Conservation (phyloP, 2,797 vertebrate genomes). For the Thamnophis elegans region DNA sequence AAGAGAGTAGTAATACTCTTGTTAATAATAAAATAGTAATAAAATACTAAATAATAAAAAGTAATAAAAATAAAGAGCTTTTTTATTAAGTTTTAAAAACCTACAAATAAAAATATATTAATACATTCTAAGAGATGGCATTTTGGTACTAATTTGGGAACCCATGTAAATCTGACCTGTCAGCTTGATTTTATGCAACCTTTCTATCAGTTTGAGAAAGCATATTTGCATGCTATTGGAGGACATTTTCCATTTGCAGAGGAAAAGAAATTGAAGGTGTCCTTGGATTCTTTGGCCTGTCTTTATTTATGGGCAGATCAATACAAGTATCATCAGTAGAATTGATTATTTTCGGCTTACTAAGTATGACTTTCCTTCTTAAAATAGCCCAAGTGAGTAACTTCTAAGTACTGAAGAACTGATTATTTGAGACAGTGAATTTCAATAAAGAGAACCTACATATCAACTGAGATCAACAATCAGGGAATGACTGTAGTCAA, state of each 20-base stretch:
- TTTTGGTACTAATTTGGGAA: neutral
- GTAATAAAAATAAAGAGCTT: neutral
- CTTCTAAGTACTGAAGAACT: neutral
- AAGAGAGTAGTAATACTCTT: neutral
- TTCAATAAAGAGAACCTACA: neutral
- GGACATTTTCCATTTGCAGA: neutral
- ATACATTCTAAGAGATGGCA: neutral
- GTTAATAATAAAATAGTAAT: too few relatives aligned
- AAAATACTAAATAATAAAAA: too few relatives aligned
- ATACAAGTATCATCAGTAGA: neutral
- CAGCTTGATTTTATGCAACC: slow-evolving; percentile 30
- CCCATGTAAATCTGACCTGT: neutral
- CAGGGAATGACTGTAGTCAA: neutral
- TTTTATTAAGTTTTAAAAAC: neutral
- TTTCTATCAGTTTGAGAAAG: slow-evolving; percentile 1
- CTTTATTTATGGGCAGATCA: slow-evolving; percentile 37
- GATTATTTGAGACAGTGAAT: slow-evolving; percentile 8
- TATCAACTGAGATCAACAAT: neutral
- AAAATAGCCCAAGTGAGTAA: slow-evolving; percentile 35
- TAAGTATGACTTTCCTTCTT: neutral
- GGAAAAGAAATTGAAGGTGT: slow-evolving; percentile 19
- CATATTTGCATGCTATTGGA: neutral
- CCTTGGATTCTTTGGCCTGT: slow-evolving; percentile 9
- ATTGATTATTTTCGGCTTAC: neutral
- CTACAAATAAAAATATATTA: neutral